A percentile compares a stretch with the other conserved stretches of the same genome.
Conservation (phyloP, 2,113 vertebrate genomes). For the Phalacrocorax pelagicus region DNA sequence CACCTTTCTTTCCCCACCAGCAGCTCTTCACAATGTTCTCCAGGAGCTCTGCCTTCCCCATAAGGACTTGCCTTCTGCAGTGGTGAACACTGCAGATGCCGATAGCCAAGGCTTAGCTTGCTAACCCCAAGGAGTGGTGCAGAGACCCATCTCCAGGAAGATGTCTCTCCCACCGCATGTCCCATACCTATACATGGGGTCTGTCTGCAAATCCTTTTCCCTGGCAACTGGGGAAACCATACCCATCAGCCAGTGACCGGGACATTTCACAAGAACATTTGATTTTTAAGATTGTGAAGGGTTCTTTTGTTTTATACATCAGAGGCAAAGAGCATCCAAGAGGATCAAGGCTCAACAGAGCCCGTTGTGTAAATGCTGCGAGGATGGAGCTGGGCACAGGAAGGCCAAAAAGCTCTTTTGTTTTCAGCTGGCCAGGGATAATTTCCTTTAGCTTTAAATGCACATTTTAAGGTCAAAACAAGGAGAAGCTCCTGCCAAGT, state of each 20-base stretch:
- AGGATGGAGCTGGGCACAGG: not conserved
- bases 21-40: not conserved
- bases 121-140: not conserved
- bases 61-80: not conserved
- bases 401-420: not conserved
- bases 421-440: not conserved
- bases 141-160: not conserved
- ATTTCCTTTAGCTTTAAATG: not conserved
- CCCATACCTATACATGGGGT: not conserved
- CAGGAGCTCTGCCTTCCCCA: not conserved
- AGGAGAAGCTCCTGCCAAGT: not conserved
- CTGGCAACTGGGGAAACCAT: not conserved
- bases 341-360: not conserved
- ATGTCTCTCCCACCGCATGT: accelerated
- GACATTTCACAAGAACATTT: not conserved
- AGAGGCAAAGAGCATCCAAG: not conserved
- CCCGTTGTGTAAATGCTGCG: accelerated
- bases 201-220: not conserved
- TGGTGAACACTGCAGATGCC: not conserved
- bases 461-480: not conserved
- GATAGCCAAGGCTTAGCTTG: not conserved
- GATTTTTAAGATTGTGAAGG: not conserved
- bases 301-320: not conserved
- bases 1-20: not conserved
- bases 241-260: not conserved